These are phyloP conservation scores for Clinocottus analis DNA, from an alignment of 2,113 vertebrate species.

Conservation along the genomic window DNA sequence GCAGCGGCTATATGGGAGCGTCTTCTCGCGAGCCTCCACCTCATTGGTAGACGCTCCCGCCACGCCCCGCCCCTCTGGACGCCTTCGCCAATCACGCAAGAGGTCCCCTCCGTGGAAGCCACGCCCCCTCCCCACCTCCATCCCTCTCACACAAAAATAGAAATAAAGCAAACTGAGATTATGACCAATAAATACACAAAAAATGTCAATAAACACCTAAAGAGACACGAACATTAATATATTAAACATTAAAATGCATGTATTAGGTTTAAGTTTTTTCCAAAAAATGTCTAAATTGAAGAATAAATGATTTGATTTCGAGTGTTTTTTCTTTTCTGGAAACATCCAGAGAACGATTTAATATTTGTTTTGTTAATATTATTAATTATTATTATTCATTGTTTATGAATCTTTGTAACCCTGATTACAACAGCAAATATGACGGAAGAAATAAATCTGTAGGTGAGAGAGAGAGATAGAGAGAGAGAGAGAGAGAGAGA, in stretches of 20 bases:
- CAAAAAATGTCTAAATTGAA: not conserved
- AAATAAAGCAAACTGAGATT: constrained; percentile 17
- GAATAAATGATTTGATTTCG: not conserved
- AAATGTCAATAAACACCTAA: constrained; percentile 17
- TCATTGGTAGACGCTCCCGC: constrained; percentile 53
- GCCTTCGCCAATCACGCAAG: constrained; percentile 53
- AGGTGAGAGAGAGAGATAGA: not conserved
- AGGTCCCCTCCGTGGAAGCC: constrained; percentile 8
- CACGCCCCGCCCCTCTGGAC: constrained; percentile 20
- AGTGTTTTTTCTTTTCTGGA: not conserved
- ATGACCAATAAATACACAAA: too few species aligned
- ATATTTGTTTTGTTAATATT: not conserved
- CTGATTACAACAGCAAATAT: not conserved
- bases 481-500: not conserved
- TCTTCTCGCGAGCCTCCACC: constrained; percentile 52
- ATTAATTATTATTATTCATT: too few species aligned
- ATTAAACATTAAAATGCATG: not conserved
- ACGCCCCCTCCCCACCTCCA: constrained; percentile 67
- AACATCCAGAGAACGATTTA: not conserved
- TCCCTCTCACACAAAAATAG: not conserved
- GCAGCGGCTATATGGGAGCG: constrained; percentile 78
- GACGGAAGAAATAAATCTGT: not conserved
- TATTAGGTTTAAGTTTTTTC: too few species aligned
- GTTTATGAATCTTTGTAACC: not conserved
- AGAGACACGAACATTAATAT: too few species aligned